Evolutionary conservation across 2,113 vertebrate species (phyloP).

Genomic region (Donacobius atricapilla): DNA sequence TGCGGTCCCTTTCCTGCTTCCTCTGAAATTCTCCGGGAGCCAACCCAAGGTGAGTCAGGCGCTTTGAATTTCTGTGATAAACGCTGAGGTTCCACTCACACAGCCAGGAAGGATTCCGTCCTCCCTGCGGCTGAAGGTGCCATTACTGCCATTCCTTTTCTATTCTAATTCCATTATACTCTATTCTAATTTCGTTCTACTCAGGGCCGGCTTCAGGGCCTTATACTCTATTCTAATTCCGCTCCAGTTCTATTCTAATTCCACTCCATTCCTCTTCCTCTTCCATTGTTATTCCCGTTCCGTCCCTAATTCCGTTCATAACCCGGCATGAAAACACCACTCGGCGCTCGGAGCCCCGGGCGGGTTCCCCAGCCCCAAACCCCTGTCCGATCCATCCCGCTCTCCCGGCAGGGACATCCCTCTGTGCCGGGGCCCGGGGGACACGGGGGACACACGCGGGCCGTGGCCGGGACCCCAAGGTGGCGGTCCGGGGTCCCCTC

Average conservation of each 20-base stretch:
- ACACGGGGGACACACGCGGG: not conserved
- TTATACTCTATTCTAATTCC: not conserved
- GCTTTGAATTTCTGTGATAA: not conserved
- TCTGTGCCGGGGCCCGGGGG: not conserved
- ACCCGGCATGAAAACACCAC: fast-evolving
- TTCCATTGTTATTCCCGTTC: not conserved
- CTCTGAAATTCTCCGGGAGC: not conserved
- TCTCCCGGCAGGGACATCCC: not conserved
- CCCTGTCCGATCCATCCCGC: not conserved
- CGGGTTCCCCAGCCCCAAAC: fast-evolving
- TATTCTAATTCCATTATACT: not conserved
- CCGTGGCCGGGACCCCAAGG: not conserved
- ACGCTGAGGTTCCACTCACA: not conserved
- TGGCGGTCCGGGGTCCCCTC: not conserved
- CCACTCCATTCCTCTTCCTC: not conserved
- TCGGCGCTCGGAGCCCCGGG: fast-evolving
- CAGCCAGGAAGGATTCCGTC: not conserved
- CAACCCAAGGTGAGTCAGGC: not conserved
- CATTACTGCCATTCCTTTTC: not conserved
- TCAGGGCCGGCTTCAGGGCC: too few species aligned
- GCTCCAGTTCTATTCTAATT: not conserved
- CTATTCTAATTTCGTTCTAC: too few species aligned
- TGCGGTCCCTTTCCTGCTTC: not conserved
- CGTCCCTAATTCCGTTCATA: not conserved
- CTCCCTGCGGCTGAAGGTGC: not conserved